These are phyloP conservation scores for Sinocyclocheilus grahami DNA, from an alignment of 2,113 vertebrate species.

Conservation along the genomic window DNA sequence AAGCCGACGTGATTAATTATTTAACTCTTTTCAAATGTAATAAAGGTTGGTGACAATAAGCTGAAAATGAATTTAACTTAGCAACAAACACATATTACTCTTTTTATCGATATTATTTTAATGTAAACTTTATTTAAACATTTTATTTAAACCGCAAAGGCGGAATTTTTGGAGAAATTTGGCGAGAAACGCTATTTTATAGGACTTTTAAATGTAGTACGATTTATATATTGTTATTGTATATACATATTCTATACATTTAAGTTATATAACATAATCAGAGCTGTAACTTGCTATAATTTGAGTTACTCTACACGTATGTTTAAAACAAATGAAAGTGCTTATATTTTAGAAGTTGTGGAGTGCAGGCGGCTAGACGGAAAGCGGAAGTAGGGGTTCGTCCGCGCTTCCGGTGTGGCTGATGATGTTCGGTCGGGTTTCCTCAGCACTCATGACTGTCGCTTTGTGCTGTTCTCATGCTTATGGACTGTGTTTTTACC, in stretches of 20 bases:
- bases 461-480: slow-evolving; percentile 54
- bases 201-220: not conserved
- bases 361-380: not conserved
- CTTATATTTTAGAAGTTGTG: not conserved
- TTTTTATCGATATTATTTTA: not conserved
- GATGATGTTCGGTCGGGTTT: slow-evolving; percentile 51
- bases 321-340: not conserved
- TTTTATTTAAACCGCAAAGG: not conserved
- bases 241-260: not conserved
- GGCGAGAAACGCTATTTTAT: not conserved
- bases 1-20: no score
- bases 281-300: not conserved
- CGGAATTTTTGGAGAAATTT: not conserved
- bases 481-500: slow-evolving; percentile 45
- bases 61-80: no score
- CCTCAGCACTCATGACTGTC: slow-evolving; percentile 42
- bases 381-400: slow-evolving; percentile 42
- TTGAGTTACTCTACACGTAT: not conserved
- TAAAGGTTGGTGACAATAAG: no score
- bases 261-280: no score
- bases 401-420: slow-evolving; percentile 23
- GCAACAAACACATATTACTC: no score
- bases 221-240: not conserved
- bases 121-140: not conserved
- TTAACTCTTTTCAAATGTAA: no score